These are phyloP conservation scores for Orcinus orca DNA, from an alignment of 2,113 vertebrate genomes.

Conservation along the genomic window DNA sequence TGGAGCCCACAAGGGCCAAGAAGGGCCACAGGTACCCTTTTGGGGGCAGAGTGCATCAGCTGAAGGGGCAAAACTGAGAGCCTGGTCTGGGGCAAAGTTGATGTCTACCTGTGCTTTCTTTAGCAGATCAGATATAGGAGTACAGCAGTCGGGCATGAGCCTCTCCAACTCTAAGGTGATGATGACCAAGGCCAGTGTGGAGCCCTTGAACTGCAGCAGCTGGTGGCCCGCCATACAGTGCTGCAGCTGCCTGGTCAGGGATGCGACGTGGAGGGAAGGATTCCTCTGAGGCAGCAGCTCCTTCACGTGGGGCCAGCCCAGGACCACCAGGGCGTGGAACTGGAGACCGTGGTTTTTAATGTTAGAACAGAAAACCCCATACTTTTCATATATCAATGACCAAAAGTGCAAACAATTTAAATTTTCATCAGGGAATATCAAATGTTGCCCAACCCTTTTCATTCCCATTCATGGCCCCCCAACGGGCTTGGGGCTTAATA, in stretches of 20 bases:
- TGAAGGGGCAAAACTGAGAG: not conserved
- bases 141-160: conserved; percentile 89
- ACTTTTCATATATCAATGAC: conserved; percentile 76
- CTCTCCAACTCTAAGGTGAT: conserved; percentile 97
- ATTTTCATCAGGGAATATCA: conserved; percentile 73
- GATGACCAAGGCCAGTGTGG: conserved; percentile 97
- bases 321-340: conserved; percentile 90
- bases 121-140: conserved; percentile 91
- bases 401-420: conserved; percentile 76
- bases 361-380: conserved; percentile 77
- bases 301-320: conserved; percentile 84
- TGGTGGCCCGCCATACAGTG: conserved; percentile 99
- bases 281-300: conserved; percentile 90
- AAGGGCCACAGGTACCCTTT: not conserved
- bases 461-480: not conserved
- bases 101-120: conserved; percentile 92
- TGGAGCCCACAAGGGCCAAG: not conserved
- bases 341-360: conserved; percentile 79
- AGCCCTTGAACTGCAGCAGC: conserved; percentile 96
- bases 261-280: conserved; percentile 90
- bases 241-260: conserved; percentile 98
- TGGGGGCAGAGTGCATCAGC: not conserved
- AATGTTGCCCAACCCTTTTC: conserved; percentile 37
- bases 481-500: conserved; percentile 7
- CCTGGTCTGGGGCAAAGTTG: conserved; percentile 70